Evolutionary conservation across 2,888 invertebrate species (phyloP), one percentile per base, ranked within the genome.

Genomic region (Dryococelus australis): DNA sequence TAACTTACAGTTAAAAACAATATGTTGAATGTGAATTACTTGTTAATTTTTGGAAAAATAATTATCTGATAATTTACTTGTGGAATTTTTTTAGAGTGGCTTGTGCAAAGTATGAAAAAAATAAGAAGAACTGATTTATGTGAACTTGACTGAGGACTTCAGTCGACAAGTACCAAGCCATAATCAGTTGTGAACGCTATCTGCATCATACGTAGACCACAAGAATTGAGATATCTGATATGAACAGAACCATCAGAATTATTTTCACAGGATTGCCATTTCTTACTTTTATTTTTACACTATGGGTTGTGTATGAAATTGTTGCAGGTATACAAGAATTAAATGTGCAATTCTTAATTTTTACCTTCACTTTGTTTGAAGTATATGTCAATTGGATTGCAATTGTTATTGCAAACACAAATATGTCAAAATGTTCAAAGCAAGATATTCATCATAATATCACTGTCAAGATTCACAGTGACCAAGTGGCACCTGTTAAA

Each of bases 351-450:
- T 83, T 85, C 47, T 85, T 87, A 10, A 47, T 86, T 16, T 87
- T 88, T 43, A 53, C n/a, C 24, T 86, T 88, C 81, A 27, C 88
- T 78, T 85, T 86, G 35, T 51, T 88, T 65, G 86, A 89, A 88
- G 28, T 89, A 16, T 89, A 87, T 78, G 43, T 85, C 2, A 89
- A 89, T 80, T 89, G 89, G 89, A 47, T 87, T 20, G 85, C 88
- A 16, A 78, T 87, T 35, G 24, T 35, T 53, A 24, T 84, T n/a
- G 51, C 35, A 65, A 65, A 53, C 26, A 83, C 28, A 83, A 43
- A 35, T 24, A 83, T 43, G 9, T 83, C 35, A 16, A 13, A 83
- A 10, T 35, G 9, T 35, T 12, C n/a, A 24, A 35, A 83, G 35
- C 35, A 43, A 83, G 24, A 83, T 43, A 16, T 65, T n/a, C 8